Evolutionary conservation across 2,797 vertebrate species (phyloP), one percentile per base, ranked within the genome.

Genomic region (Poecilia picta): DNA sequence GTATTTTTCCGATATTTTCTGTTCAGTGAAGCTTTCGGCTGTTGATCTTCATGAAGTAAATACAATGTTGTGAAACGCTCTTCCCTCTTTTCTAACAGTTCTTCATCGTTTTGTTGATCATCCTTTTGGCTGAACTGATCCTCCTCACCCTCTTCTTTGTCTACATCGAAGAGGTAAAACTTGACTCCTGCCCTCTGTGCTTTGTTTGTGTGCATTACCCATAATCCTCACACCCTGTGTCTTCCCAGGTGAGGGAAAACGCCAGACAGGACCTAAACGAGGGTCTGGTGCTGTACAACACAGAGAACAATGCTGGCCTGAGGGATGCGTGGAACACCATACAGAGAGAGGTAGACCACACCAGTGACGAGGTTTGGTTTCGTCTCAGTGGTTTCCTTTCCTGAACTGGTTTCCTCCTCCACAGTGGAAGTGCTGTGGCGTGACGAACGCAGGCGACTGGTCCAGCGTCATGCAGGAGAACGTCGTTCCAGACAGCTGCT

Each of bases 251-350:
- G 86, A 97, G 95, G 4, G 98, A 98, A 74, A 98, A 97, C 0
- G 98, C 98, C 83, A 96, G 94, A 83, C 95, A 93, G 85, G 98
- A 99, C 92, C 90, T 99, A 90, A 98, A 97, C 64, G 97, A 98
- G 36, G 98, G 98, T 2, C 95, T 99, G 82, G 94, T 95, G 70
- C 95, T 99, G 1, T 99, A 98, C 94, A 97, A 96, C 90, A 97
- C 97, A 0, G 97, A 98, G 18, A 96, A 97, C 91, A 99, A 99
- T 11, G 95, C 98, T 25, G 98, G 98, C 2, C 95, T 99, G 87
- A 97, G 94, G 91, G 97, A 99, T 0, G 98, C 98, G 0, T 99
- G 98, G 98, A 97, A 98, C 95, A 95, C 98, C 87, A 99, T 99
- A 84, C 98, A 99, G 94, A 95, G 95, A 49, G 98, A 99, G 97